These are phyloP conservation scores for Monopterus albus DNA, from an alignment of 2,113 vertebrate genomes.

Conservation along the genomic window DNA sequence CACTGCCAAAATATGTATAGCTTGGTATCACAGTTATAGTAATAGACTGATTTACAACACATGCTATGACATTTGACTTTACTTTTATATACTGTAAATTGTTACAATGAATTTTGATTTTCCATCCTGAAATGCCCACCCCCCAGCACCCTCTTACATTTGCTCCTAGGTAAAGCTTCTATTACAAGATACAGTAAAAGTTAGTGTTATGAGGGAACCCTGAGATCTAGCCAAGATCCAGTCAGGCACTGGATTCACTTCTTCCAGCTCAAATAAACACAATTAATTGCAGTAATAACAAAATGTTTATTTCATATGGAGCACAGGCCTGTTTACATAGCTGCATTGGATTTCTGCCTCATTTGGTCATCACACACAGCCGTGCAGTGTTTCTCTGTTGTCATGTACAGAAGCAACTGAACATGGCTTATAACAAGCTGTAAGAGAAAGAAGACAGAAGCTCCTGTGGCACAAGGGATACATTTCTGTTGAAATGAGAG, in stretches of 20 bases:
- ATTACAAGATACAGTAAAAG: neutral
- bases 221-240: constrained; percentile 21
- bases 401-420: constrained; percentile 44
- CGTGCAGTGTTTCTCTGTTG: constrained; percentile 42
- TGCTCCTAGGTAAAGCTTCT: neutral
- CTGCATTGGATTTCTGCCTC: constrained; percentile 73
- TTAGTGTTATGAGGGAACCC: neutral
- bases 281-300: constrained; percentile 49
- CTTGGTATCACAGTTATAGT: neutral
- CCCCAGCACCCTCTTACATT: neutral
- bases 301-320: constrained; percentile 70
- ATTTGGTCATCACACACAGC: constrained; percentile 65
- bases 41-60: too few species aligned
- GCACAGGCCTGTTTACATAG: constrained; percentile 71
- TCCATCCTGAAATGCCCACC: too few species aligned
- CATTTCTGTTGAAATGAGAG: neutral
- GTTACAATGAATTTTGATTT: neutral
- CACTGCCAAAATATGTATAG: too few species aligned
- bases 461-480: constrained; percentile 7
- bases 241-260: constrained; percentile 30
- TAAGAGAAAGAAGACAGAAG: constrained; percentile 39
- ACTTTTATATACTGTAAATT: neutral
- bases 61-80: neutral
- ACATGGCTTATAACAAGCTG: constrained; percentile 35
- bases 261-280: constrained; percentile 43